A percentile compares a stretch with the other conserved stretches of the same genome.
phyloP scores from a whole-genome alignment of 2,888 invertebrate genomes.

The Leptopilina myrica region DNA sequence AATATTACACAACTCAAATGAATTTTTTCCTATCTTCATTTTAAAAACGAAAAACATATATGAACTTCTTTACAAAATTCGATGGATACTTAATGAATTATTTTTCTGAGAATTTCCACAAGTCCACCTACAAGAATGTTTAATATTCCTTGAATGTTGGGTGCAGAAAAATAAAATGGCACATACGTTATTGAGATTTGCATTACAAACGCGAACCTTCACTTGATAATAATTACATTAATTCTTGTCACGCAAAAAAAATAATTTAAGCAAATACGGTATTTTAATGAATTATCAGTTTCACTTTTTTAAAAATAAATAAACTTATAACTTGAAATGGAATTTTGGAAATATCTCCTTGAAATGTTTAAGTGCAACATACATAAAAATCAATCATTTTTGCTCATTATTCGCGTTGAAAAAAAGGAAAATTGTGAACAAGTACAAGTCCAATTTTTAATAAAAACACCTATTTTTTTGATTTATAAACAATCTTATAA shows the following conservation, averaged over 20 bases:
- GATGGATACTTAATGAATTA: background rate
- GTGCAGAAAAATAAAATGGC: slow-evolving; percentile 11
- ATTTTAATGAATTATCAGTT: background rate
- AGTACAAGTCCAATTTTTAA: no score
- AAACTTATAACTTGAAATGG: no score
- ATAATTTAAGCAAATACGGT: background rate
- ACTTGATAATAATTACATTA: background rate
- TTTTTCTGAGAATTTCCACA: slow-evolving; percentile 2
- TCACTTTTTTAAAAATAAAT: no score
- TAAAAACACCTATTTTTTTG: no score
- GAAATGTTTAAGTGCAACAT: no score
- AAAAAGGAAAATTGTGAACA: no score
- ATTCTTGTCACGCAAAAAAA: background rate
- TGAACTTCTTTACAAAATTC: background rate
- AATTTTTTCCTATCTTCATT: background rate
- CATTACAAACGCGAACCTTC: slow-evolving; percentile 1
- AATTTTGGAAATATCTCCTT: no score
- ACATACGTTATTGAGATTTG: slow-evolving; percentile 16
- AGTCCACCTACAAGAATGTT: background rate
- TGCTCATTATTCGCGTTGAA: no score
- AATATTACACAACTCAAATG: background rate
- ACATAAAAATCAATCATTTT: no score
- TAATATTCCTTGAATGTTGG: background rate
- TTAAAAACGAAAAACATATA: background rate
- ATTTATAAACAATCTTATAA: no score